Base-by-base conservation (phyloP, 2,113 vertebrate genomes). In the Alaudala cheleensis region DNA sequence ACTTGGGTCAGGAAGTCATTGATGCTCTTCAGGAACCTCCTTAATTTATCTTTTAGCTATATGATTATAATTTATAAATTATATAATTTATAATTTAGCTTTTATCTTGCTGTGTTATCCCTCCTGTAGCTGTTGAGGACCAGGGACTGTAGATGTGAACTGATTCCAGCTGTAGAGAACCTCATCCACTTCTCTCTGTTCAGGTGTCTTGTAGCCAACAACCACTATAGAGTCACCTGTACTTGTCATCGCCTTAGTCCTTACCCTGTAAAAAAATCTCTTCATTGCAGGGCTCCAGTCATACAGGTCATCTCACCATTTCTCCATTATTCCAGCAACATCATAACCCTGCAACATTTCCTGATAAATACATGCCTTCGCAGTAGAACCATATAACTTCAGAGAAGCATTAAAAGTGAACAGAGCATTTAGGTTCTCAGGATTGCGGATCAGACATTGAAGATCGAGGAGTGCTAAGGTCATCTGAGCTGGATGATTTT, bases 271-370 rank as follows among this genome's bases (percentile, higher is more conserved):
- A 54, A 79, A 62, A 23, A 45, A 3, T 64, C 57, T 31, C 20
- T 79, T 47, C 11, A 39, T 13, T 81, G 29, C 29, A 42, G 26
- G 2, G 1, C 65, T 64, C 11, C 26, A 44, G n/a, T 50, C 10
- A 4, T 14, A n/a, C 0, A 1, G 15, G 12, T 50, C 40, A 33
- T 76, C 9, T 25, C 37, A 25, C 14, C 10, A 3, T 16, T 33
- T 45, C 37, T 39, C 47, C 1, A 2, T 42, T 58, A 37, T 69
- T 26, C 31, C 53, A 62, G 33, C n/a, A n/a, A n/a, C n/a, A 29
- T 22, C 6, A 3, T 16, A 85, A 34, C 26, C 14, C 5, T 45
- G n/a, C 31, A 56, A 25, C 15, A 9, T 62, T 85, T 72, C 53
- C 28, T 77, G 47, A 22, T 57, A 33, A 88, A 4, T 34, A 9